phyloP scores from a whole-genome alignment of 2,888 invertebrate genomes.

The Melikaiella ostensackeni region DNA sequence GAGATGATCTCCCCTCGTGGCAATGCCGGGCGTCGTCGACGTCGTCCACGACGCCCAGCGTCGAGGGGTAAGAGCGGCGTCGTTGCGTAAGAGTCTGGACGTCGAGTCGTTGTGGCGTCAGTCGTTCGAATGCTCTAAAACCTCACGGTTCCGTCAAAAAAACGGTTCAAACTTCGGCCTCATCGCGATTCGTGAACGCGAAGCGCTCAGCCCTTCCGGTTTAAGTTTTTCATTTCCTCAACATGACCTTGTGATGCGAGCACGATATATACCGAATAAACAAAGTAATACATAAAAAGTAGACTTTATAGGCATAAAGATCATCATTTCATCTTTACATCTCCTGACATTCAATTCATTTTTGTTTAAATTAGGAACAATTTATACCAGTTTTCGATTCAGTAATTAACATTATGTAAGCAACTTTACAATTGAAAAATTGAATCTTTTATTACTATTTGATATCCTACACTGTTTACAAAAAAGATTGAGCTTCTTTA shows the following conservation, averaged over 20 bases:
- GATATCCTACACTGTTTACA: no score
- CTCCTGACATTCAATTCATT: background rate
- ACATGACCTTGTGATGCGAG: background rate
- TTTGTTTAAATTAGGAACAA: background rate
- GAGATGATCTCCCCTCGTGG: conserved; percentile 48
- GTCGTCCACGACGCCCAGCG: conserved; percentile 30
- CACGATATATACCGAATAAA: background rate
- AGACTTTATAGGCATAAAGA: background rate
- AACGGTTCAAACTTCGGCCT: background rate
- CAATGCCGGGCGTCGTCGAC: conserved; percentile 46
- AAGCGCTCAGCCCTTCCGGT: background rate
- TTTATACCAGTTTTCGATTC: background rate
- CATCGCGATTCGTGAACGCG: conserved; percentile 8
- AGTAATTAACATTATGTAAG: no score
- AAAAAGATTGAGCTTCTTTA: no score
- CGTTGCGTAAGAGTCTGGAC: conserved; percentile 72
- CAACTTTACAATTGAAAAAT: no score
- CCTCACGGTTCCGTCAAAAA: conserved; percentile 61
- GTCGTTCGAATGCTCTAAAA: conserved; percentile 67
- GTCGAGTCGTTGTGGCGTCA: conserved; percentile 69
- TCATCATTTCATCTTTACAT: background rate
- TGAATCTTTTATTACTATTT: no score
- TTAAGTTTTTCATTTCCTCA: background rate
- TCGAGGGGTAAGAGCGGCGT: conserved; percentile 45
- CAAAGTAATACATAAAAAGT: conserved; percentile 4